These are phyloP conservation scores for Phocoena sinus DNA, from an alignment of 2,113 vertebrate genomes.

Conservation along the genomic window DNA sequence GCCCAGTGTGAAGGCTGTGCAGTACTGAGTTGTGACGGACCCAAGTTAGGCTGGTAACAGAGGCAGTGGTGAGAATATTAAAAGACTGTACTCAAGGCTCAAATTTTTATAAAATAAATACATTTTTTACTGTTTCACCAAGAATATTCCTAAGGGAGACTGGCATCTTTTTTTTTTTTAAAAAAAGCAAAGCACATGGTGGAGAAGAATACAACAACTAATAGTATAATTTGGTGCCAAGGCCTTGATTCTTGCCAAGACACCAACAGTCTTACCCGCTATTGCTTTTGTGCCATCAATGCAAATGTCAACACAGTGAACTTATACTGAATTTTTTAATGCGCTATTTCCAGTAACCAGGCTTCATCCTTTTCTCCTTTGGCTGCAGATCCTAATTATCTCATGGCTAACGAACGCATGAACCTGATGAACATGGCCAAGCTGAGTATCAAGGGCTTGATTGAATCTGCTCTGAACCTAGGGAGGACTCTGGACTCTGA, in stretches of 20 bases:
- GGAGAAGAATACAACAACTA: background rate
- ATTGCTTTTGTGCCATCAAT: background rate
- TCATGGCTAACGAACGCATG: constrained; percentile 97
- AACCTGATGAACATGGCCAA: constrained; percentile 99
- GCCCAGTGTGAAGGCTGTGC: fast-evolving
- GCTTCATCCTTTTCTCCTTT: background rate
- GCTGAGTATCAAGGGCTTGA: constrained; percentile 97
- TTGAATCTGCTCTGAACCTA: constrained; percentile 96
- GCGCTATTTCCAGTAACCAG: background rate
- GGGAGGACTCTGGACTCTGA: constrained; percentile 96
- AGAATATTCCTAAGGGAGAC: background rate
- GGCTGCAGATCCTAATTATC: constrained; percentile 93
- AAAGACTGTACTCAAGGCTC: background rate
- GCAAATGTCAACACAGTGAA: background rate
- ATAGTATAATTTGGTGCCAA: no score
- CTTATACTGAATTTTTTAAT: background rate
- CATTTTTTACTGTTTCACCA: background rate
- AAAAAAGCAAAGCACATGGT: background rate
- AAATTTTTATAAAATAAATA: background rate
- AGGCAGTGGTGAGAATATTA: background rate
- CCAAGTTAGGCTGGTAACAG: background rate
- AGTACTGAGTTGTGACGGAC: background rate
- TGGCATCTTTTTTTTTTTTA: background rate
- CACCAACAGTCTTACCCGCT: background rate
- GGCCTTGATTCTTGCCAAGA: background rate